These are phyloP conservation scores for Leptopilina syphax DNA, from an alignment of 2,888 invertebrate species.

Conservation along the genomic window DNA sequence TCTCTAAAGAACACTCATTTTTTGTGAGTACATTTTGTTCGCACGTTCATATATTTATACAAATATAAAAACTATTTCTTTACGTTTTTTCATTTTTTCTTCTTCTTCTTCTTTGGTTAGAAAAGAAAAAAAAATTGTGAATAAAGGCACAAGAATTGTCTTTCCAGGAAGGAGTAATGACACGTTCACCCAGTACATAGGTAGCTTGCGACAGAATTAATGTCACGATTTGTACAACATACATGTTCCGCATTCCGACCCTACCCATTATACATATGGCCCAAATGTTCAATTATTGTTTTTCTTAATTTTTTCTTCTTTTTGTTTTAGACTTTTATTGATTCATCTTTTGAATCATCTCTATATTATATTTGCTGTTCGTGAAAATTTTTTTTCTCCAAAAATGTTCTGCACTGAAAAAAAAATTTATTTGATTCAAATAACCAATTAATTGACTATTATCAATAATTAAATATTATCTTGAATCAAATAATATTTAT, in stretches of 20 bases:
- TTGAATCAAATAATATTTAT: too few relatives aligned
- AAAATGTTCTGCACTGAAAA: too few relatives aligned
- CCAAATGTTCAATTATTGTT: slow-evolving; percentile 23
- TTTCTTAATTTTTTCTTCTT: background rate
- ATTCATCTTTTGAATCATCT: background rate
- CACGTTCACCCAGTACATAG: slow-evolving; percentile 14
- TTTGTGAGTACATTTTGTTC: too few relatives aligned
- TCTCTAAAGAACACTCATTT: slow-evolving; percentile 1
- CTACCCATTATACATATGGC: slow-evolving; percentile 22
- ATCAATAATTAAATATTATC: too few relatives aligned
- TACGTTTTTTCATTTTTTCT: background rate
- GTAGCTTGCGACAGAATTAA: slow-evolving; percentile 50
- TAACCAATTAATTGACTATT: too few relatives aligned
- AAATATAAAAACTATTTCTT: background rate
- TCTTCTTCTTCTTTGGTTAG: slow-evolving; percentile 16
- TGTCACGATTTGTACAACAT: slow-evolving; percentile 41
- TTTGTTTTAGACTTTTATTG: background rate
- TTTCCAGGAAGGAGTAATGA: slow-evolving; percentile 42
- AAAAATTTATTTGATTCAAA: too few relatives aligned
- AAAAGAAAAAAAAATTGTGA: slow-evolving; percentile 5
- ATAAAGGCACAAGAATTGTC: slow-evolving; percentile 16
- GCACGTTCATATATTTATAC: too few relatives aligned
- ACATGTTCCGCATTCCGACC: slow-evolving; percentile 47
- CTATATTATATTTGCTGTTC: too few relatives aligned
- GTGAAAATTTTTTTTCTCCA: too few relatives aligned